phyloP scores from a whole-genome alignment of 2,888 invertebrate species.

The Polyommatus icarus region DNA sequence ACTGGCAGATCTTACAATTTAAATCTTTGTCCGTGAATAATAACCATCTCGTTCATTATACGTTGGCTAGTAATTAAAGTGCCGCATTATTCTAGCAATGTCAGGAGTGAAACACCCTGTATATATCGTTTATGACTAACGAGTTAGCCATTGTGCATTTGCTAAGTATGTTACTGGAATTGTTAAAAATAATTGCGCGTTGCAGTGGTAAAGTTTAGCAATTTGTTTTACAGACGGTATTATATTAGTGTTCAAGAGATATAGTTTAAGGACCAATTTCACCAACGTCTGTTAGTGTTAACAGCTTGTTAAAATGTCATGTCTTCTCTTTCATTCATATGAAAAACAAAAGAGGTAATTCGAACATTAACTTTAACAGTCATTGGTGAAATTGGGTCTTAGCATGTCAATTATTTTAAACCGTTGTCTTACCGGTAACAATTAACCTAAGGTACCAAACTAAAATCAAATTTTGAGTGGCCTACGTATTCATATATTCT shows the following conservation, averaged over 20 bases:
- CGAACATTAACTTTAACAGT: no score
- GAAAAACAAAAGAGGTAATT: no score
- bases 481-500: no score
- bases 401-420: background rate
- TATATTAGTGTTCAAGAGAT: background rate
- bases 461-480: no score
- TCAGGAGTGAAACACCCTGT: conserved; percentile 36
- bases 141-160: conserved; percentile 25
- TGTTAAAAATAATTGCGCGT: conserved; percentile 9
- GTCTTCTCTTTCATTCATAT: no score
- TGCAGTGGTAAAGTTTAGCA: background rate
- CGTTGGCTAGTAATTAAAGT: conserved; percentile 54
- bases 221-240: background rate
- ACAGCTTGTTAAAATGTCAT: no score
- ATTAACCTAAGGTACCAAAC: background rate
- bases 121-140: conserved; percentile 31
- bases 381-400: no score
- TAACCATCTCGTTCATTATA: conserved; percentile 69
- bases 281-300: no score
- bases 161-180: conserved; percentile 22
- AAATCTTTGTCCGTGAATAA: conserved; percentile 50
- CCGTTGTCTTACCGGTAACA: background rate
- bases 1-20: background rate
- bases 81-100: conserved; percentile 52
- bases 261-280: no score